These are phyloP conservation scores for Chelonoidis abingdonii DNA, from an alignment of 2,113 vertebrate species.

Conservation along the genomic window DNA sequence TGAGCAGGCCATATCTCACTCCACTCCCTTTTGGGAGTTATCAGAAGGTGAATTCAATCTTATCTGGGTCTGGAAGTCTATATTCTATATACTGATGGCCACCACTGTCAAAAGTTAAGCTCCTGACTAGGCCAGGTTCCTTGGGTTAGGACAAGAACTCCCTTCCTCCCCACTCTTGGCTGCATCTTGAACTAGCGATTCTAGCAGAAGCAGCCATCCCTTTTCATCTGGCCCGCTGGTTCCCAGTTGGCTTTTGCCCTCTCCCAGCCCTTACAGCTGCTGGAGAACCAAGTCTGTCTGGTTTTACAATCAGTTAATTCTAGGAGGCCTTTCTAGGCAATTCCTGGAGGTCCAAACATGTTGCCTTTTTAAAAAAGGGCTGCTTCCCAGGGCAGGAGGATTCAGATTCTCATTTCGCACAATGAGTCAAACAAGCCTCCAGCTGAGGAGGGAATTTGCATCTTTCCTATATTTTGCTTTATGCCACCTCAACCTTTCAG, in stretches of 20 bases:
- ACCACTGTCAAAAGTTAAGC: neutral
- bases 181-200: too few species aligned
- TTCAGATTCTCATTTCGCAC: neutral
- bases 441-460: fast-evolving
- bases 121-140: too few species aligned
- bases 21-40: too few species aligned
- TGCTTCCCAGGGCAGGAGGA: neutral
- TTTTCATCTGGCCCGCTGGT: neutral
- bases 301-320: neutral
- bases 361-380: neutral
- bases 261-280: neutral
- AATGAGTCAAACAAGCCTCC: neutral
- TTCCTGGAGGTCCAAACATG: neutral
- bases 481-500: neutral
- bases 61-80: neutral
- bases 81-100: neutral
- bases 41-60: too few species aligned
- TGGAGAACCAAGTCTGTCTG: neutral
- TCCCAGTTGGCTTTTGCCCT: neutral
- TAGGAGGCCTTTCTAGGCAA: neutral
- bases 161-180: too few species aligned
- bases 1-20: too few species aligned
- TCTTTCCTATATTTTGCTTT: neutral
- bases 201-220: neutral
- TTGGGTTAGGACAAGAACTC: neutral